Conservation (phyloP, 2,888 invertebrate species). For the Cylloceria caligata region DNA sequence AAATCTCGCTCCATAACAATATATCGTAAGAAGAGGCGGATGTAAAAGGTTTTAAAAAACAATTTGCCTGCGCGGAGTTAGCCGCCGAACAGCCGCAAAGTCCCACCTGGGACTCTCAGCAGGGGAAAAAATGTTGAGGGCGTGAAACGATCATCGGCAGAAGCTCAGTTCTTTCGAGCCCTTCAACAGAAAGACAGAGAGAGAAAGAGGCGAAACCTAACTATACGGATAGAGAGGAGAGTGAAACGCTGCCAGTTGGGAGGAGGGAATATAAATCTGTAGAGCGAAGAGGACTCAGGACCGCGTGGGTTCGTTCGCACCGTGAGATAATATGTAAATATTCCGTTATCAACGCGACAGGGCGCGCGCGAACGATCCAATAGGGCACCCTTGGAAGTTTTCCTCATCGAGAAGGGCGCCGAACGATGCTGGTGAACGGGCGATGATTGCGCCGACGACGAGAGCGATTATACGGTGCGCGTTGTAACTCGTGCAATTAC, state of each 20-base stretch:
- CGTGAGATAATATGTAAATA: slow-evolving; percentile 84
- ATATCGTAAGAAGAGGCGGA: slow-evolving; percentile 34
- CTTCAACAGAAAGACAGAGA: slow-evolving; percentile 21
- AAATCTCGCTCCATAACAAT: slow-evolving; percentile 4
- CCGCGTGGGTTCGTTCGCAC: slow-evolving; percentile 49
- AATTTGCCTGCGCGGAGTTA: slow-evolving; percentile 61
- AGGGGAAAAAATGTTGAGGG: slow-evolving; percentile 53
- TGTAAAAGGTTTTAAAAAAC: slow-evolving; percentile 66
- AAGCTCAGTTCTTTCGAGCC: slow-evolving; percentile 37
- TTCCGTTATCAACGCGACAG: slow-evolving; percentile 80
- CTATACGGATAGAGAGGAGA: slow-evolving; percentile 31
- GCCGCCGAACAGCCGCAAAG: slow-evolving; percentile 59
- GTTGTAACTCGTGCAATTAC: slow-evolving; percentile 83
- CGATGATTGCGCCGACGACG: slow-evolving; percentile 60
- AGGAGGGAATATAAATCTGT: slow-evolving; percentile 5
- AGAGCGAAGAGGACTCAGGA: slow-evolving; percentile 39
- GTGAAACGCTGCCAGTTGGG: slow-evolving; percentile 32
- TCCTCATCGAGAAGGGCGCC: slow-evolving; percentile 56
- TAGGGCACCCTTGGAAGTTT: slow-evolving; percentile 71
- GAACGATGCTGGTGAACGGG: slow-evolving; percentile 59
- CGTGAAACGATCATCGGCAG: slow-evolving; percentile 52
- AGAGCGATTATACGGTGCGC: slow-evolving; percentile 81
- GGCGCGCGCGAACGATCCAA: slow-evolving; percentile 50
- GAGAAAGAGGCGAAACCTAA: slow-evolving; percentile 34
- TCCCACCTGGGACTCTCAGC: slow-evolving; percentile 64